Percentiles rank a stretch among this genome's conserved stretches.
Conservation (phyloP, 1,140 invertebrate genomes). For the Temnothorax nylanderi region DNA sequence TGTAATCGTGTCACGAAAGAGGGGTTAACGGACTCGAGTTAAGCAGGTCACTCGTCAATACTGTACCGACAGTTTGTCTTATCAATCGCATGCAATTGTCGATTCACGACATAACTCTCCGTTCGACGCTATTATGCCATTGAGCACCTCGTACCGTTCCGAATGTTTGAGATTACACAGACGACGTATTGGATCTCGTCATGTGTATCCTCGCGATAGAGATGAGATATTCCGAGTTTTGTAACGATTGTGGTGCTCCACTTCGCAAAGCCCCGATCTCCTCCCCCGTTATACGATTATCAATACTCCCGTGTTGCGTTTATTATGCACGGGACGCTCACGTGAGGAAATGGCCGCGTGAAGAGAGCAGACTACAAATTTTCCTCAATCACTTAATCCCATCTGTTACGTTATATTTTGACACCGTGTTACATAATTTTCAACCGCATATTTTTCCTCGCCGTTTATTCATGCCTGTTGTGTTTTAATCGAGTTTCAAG, state of each 20-base stretch:
- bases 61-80: conserved; percentile 38
- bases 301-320: not conserved
- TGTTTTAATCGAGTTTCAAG: conserved; percentile 6
- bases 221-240: conserved; percentile 38
- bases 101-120: conserved; percentile 58
- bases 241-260: conserved; percentile 1
- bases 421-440: not conserved
- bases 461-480: not conserved
- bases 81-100: conserved; percentile 48
- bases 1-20: not conserved
- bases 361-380: not conserved
- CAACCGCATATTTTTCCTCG: not conserved
- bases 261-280: not conserved
- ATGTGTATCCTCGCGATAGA: conserved; percentile 36
- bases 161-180: conserved; percentile 52
- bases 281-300: not conserved
- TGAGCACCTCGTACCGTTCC: conserved; percentile 12
- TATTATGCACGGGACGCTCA: conserved; percentile 2
- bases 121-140: conserved; percentile 53
- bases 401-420: no score
- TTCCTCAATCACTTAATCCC: not conserved
- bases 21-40: conserved; percentile 6
- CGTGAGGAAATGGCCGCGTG: not conserved
- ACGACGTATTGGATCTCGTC: conserved; percentile 47
- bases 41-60: conserved; percentile 50